Evolutionary conservation across 2,113 vertebrate species (phyloP).

Genomic region (human): GRCh38 chr16:83826501-83827000

Average conservation of each 20-base stretch:
- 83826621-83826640: no score
- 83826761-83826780: fast-evolving
- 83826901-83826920: neutral
- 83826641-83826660: neutral
- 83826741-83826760: neutral
- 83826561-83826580: neutral
- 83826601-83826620: neutral
- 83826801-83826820: neutral
- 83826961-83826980: neutral
- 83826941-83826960: neutral
- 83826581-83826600: fast-evolving
- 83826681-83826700: neutral
- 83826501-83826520: no score
- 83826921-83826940: fast-evolving
- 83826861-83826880: neutral
- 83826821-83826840: fast-evolving
- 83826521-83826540: neutral
- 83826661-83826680: neutral
- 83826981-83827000: neutral
- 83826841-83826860: neutral
- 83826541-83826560: neutral
- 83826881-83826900: neutral
- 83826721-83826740: neutral
- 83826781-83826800: neutral
- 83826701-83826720: fast-evolving